Conservation (phyloP, 2,113 vertebrate species). For the Megalops atlanticus region DNA sequence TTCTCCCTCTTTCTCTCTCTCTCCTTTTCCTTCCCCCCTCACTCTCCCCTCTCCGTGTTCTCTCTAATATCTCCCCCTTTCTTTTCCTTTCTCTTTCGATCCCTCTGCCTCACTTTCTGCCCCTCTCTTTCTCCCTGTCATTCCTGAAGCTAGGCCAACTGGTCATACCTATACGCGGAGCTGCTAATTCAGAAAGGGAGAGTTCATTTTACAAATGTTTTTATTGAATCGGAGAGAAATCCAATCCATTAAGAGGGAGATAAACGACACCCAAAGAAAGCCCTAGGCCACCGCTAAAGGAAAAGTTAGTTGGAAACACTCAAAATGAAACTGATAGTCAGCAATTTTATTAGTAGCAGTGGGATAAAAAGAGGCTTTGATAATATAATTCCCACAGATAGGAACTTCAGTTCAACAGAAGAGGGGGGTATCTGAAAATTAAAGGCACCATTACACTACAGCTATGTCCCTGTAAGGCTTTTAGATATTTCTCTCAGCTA, state of each 20-base stretch:
- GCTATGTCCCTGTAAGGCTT: constrained; percentile 37
- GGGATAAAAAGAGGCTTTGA: constrained; percentile 57
- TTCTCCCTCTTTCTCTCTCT: constrained; percentile 29
- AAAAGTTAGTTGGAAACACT: constrained; percentile 41
- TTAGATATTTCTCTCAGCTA: constrained; percentile 48
- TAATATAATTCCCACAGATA: constrained; percentile 56
- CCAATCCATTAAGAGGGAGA: constrained; percentile 16
- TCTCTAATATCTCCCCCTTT: constrained; percentile 6
- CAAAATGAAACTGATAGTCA: constrained; percentile 50
- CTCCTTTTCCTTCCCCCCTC: neutral
- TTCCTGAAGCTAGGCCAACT: constrained; percentile 18
- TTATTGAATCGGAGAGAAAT: constrained; percentile 32
- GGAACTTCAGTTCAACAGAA: constrained; percentile 46
- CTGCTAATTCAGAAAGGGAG: neutral
- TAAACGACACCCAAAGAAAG: constrained; percentile 16
- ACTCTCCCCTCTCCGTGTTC: neutral
- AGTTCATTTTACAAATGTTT: constrained; percentile 37
- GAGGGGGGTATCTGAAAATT: constrained; percentile 42
- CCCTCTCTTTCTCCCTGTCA: neutral
- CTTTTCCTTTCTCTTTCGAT: neutral
- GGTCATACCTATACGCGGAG: neutral
- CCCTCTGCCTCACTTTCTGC: neutral
- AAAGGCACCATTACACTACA: constrained; percentile 32
- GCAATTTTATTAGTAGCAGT: constrained; percentile 50
- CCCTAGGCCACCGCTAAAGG: constrained; percentile 15